phyloP scores from a whole-genome alignment of 2,888 invertebrate genomes.

The Andrena trimmerana region DNA sequence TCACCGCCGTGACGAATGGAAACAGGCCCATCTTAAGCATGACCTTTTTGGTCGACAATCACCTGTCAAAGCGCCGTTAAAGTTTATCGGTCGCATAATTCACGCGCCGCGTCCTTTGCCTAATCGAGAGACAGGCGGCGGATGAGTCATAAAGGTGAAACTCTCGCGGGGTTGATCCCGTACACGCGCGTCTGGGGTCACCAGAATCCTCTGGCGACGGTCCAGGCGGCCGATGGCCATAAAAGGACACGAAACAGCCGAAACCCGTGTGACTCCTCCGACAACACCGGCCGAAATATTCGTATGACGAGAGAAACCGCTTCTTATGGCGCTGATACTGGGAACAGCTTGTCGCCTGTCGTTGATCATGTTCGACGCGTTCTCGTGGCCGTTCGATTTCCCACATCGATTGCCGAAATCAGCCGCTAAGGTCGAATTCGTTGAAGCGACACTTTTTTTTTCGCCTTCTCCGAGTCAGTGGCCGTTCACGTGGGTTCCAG shows the following conservation, averaged over 20 bases:
- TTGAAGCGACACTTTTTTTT: not conserved
- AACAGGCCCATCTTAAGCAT: not conserved
- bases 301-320: constrained; percentile 51
- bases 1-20: not conserved
- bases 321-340: constrained; percentile 54
- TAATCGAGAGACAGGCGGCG: constrained; percentile 28
- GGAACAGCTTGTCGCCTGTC: constrained; percentile 54
- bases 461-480: not conserved
- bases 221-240: constrained; percentile 37
- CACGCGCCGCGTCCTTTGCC: constrained; percentile 6
- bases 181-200: constrained; percentile 23
- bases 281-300: constrained; percentile 48
- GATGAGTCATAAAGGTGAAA: constrained; percentile 38
- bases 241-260: constrained; percentile 60
- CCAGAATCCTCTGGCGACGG: constrained; percentile 38
- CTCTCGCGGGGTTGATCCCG: constrained; percentile 19
- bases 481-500: not conserved
- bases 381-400: not conserved
- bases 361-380: constrained; percentile 16
- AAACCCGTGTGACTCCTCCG: constrained; percentile 51
- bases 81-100: not conserved
- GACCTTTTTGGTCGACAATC: not conserved
- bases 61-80: not conserved
- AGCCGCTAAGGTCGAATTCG: not conserved
- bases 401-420: not conserved